Conservation (phyloP, 2,113 vertebrate genomes). For the Phocoena sinus region DNA sequence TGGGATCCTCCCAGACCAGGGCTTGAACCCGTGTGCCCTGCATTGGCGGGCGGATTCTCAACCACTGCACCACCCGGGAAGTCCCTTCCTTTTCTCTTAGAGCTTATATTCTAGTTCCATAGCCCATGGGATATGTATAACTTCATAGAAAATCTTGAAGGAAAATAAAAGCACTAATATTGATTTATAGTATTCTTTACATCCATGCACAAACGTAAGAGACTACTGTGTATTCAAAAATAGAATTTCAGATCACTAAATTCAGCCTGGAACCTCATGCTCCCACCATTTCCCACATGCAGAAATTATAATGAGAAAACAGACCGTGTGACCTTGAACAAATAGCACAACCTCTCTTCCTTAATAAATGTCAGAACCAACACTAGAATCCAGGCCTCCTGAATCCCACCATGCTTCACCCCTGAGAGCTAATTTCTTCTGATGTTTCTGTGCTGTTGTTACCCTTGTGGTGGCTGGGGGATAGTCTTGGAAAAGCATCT, state of each 20-base stretch:
- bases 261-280: neutral
- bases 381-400: neutral
- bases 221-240: neutral
- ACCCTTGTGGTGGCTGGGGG: neutral
- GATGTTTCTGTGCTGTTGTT: neutral
- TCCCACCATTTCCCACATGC: neutral
- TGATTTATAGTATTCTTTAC: neutral
- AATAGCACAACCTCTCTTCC: neutral
- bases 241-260: constrained; percentile 1
- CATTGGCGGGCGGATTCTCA: too few relatives aligned
- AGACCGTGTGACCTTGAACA: neutral
- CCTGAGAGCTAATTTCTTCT: neutral
- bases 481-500: neutral
- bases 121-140: neutral
- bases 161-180: neutral
- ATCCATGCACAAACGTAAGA: neutral
- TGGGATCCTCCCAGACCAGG: too few relatives aligned
- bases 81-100: neutral
- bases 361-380: neutral
- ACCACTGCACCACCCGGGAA: too few relatives aligned
- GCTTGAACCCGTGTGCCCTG: too few relatives aligned
- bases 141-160: neutral
- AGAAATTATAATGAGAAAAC: neutral
- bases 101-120: neutral
- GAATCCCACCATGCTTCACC: neutral